Evolutionary conservation across 2,888 invertebrate species (phyloP).

Genomic region (Cetonia aurata): DNA sequence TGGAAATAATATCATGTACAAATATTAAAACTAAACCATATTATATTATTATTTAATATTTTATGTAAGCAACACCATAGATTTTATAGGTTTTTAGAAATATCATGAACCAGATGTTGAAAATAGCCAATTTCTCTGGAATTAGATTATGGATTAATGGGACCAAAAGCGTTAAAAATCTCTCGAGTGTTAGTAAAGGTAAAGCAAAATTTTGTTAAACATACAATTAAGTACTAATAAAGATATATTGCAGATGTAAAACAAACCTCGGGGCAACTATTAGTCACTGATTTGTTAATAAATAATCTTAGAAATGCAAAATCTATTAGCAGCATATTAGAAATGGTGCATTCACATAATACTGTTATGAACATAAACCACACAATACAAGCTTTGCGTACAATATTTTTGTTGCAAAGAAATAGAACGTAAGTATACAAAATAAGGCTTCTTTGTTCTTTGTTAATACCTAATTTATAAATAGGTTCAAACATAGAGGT

Average conservation of each 20-base stretch:
- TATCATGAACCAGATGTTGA: slow-evolving; percentile 27
- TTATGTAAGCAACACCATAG: background rate
- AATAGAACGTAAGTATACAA: slow-evolving; percentile 63
- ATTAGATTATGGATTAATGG: slow-evolving; percentile 10
- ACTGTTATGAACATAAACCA: slow-evolving; percentile 70
- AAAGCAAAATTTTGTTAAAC: background rate
- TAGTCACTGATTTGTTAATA: slow-evolving; percentile 66
- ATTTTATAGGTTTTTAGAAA: slow-evolving; percentile 5
- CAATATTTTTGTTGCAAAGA: slow-evolving; percentile 71
- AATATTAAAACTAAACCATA: background rate
- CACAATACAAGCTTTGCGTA: slow-evolving; percentile 70
- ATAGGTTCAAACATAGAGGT: slow-evolving; percentile 24
- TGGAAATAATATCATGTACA: slow-evolving; percentile 1
- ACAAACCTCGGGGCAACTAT: slow-evolving; percentile 19
- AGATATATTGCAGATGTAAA: slow-evolving; percentile 37
- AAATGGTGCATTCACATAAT: slow-evolving; percentile 65
- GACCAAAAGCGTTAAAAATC: background rate
- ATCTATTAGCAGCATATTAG: slow-evolving; percentile 66
- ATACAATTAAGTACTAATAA: background rate
- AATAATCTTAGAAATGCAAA: slow-evolving; percentile 67
- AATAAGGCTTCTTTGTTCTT: slow-evolving; percentile 21
- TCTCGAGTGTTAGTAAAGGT: slow-evolving; percentile 28
- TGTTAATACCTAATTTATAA: slow-evolving; percentile 35
- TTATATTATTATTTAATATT: background rate
- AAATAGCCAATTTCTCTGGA: background rate